Percentiles rank a stretch among this genome's conserved stretches.
These are phyloP conservation scores for Chrysotoxum bicinctum DNA, from an alignment of 2,888 invertebrate species.

Conservation along the genomic window DNA sequence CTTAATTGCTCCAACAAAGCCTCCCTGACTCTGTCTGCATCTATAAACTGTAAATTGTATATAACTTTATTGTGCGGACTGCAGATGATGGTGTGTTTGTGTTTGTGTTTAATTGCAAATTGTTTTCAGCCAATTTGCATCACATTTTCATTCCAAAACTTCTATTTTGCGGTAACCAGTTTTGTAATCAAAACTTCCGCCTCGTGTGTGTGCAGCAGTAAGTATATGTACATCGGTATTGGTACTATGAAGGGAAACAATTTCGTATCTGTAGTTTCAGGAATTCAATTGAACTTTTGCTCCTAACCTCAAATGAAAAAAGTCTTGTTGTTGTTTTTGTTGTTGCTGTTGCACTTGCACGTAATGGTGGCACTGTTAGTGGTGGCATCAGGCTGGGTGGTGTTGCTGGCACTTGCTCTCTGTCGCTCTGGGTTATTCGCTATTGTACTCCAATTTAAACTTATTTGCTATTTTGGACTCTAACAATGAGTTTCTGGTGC, in stretches of 20 bases:
- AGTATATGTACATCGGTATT: background rate
- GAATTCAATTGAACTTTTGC: constrained; percentile 71
- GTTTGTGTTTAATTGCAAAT: constrained; percentile 65
- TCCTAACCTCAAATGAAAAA: constrained; percentile 64
- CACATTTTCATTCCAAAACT: constrained; percentile 65
- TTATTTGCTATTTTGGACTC: constrained; percentile 52
- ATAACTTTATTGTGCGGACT: constrained; percentile 33
- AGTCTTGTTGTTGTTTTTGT: constrained; percentile 37
- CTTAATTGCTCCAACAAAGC: constrained; percentile 10
- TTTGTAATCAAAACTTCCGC: constrained; percentile 72
- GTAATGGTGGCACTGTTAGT: background rate
- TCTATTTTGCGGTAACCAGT: constrained; percentile 70
- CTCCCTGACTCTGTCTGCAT: background rate
- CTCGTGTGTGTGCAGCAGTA: constrained; percentile 4
- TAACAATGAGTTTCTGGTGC: constrained; percentile 44
- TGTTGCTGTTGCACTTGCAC: constrained; percentile 19
- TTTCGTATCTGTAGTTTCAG: constrained; percentile 65
- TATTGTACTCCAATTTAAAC: constrained; percentile 62
- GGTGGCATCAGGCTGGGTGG: background rate
- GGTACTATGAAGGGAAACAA: constrained; percentile 21
- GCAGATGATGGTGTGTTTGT: constrained; percentile 27
- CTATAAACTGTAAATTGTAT: constrained; percentile 7
- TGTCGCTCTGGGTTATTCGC: constrained; percentile 23
- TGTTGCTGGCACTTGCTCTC: constrained; percentile 21
- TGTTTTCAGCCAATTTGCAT: constrained; percentile 71